Base-by-base conservation (phyloP, 2,797 vertebrate species). In the Micromesistius poutassou region DNA sequence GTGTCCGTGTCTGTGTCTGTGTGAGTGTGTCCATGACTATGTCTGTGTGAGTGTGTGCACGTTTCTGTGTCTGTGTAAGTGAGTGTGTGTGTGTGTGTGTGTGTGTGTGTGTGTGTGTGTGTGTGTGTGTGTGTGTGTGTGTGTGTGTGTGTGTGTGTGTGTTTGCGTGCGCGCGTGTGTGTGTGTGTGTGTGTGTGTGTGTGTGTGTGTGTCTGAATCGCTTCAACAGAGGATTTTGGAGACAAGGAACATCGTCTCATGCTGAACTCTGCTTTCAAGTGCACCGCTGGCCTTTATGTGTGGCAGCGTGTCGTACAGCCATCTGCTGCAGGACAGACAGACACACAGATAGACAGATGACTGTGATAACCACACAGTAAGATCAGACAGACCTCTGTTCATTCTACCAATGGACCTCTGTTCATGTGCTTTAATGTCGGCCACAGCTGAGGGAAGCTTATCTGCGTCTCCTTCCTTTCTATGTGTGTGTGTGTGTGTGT, bases 251-350 rank as follows among this genome's bases (percentile, higher is more conserved):
- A 36, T 72, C 33, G 30, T 76, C 75, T 22, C 22, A 35, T 38
- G 35, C 76, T 55, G 38, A 74, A 50, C 28, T 35, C 30, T 22
- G 50, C 76, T 75, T 78, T 78, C 76, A 75, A 71, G 68, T 76
- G 73, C n/a, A 71, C 42, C 22, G 62, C 33, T 28, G 8, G 72
- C n/a, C 33, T 78, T 80, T 73, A 46, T 70, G 31, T 75, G 68
- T 33, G 79, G 72, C 75, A 36, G 31, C 73, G 50, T 33, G 79
- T 72, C 75, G 31, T 62, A 35, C 5, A 2, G 28, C 36, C 71
- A 78, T 78, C 76, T 38, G 16, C 42, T 30, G 78, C n/a, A 38
- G 3, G 30, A 50, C 55, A 71, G 68, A 68, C 71, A 50, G 74
- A 38, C 74, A 16, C 30, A 72, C 33, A 72, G 33, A 31, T 28